phyloP scores from a whole-genome alignment of 2,797 vertebrate species.

The Psittacula echo region DNA sequence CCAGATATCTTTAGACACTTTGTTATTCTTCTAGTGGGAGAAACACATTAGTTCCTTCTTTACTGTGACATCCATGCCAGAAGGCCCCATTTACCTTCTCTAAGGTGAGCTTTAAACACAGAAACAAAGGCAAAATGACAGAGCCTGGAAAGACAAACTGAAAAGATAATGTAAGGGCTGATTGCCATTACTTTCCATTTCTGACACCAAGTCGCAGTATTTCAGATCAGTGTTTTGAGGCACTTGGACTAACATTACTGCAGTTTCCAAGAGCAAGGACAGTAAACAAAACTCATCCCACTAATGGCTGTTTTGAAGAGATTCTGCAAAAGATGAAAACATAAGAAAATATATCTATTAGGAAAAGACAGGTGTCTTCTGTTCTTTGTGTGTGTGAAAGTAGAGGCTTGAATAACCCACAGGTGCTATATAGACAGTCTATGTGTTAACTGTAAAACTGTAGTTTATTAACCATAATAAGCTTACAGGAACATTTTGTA shows the following conservation, averaged over 20 bases:
- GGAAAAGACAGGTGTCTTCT: background rate
- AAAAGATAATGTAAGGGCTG: rapidly evolving
- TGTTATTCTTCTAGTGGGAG: background rate
- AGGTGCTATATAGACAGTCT: background rate
- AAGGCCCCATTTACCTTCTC: background rate
- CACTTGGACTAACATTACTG: background rate
- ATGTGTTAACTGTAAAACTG: background rate
- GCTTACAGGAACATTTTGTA: background rate
- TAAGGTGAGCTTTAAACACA: background rate
- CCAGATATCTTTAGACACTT: background rate
- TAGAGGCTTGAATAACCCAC: background rate
- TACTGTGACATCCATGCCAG: background rate
- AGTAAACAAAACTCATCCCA: background rate
- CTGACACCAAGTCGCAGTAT: background rate
- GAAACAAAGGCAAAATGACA: background rate
- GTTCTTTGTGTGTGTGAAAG: background rate
- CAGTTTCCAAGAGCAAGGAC: background rate
- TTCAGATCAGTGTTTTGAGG: background rate
- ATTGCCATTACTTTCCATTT: background rate
- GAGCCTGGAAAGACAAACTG: background rate
- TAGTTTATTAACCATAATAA: background rate
- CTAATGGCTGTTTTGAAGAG: background rate
- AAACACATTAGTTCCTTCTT: background rate
- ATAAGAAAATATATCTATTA: background rate
- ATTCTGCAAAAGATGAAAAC: background rate